Base-by-base conservation (phyloP, 2,797 vertebrate genomes). In the Phrynocephalus forsythii region DNA sequence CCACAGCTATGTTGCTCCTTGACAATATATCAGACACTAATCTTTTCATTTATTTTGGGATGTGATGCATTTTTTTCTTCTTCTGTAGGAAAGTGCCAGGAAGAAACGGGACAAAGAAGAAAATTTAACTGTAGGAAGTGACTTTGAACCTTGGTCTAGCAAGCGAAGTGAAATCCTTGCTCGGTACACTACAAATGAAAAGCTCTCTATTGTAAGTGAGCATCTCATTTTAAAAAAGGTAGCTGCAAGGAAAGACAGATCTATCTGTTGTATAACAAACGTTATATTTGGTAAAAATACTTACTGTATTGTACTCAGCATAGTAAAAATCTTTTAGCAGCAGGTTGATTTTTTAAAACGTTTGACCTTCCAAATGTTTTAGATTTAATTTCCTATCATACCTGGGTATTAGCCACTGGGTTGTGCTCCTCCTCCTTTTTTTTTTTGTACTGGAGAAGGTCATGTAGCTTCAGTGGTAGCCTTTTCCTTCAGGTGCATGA, bases 181-280 rank as follows among this genome's bases (percentile, higher is more conserved):
- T 84, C 96, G 98, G 88, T 99, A 99, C 94, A 99, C 99, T 9
- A 99, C 99, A 72, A 99, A 98, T 0, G 99, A 99, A 92, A 99
- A 99, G 84, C 98, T 99, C 1, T 99, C 99, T 1, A 99, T 99
- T 28, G 99, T 99, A 94, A 98, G 98, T 97, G 1, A 6, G 0
- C 0, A 22, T 10, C 20, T 84, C 18, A 73, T 56, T 79, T 71
- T 50, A 52, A 28, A 30, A 52, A 82, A 15, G 66, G 3, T 52
- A 38, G 6, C 33, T 68, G 79, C 7, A 50, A 63, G 20, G 13
- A 10, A 56, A 44, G 2, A 8, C 63, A 56, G 18, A 22, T 52
- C 71, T 26, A 60, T 9, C 33, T 50, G n/a, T 28, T 60, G 18
- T 5, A 79, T 33, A 5, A 86, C 1, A 48, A 63, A 72, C 4